phyloP scores from a whole-genome alignment of 2,113 vertebrate genomes.

The Cephalopterus ornatus region DNA sequence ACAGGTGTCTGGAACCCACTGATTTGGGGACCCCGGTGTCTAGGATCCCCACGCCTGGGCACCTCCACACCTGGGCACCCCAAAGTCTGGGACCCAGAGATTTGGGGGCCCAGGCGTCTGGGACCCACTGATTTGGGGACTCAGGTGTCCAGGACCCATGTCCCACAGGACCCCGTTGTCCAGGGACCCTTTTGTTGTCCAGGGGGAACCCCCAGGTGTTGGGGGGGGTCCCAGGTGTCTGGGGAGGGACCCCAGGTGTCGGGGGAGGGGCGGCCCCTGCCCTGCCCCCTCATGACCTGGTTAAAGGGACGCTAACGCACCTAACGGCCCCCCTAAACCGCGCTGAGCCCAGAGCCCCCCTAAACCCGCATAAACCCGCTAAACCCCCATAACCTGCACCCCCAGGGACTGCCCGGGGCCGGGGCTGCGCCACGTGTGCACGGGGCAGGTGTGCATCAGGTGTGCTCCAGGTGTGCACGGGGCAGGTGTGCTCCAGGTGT shows the following conservation, averaged over 20 bases:
- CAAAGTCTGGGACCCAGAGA: no score
- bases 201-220: background rate
- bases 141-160: background rate
- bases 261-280: background rate
- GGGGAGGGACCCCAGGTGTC: background rate
- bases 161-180: background rate
- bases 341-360: slow-evolving; percentile 16
- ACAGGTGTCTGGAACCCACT: background rate
- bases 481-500: background rate
- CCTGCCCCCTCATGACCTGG: background rate
- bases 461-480: background rate
- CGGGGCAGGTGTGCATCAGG: background rate
- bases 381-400: background rate
- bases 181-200: background rate
- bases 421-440: background rate
- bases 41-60: background rate
- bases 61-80: background rate
- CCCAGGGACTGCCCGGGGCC: background rate
- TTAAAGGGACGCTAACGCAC: slow-evolving; percentile 23
- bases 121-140: background rate
- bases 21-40: background rate
- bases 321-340: slow-evolving; percentile 26
- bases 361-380: slow-evolving; percentile 13
- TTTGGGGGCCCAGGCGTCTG: background rate
- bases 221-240: background rate